These are phyloP conservation scores for Plodia interpunctella DNA, from an alignment of 1,140 invertebrate genomes.

Conservation along the genomic window DNA sequence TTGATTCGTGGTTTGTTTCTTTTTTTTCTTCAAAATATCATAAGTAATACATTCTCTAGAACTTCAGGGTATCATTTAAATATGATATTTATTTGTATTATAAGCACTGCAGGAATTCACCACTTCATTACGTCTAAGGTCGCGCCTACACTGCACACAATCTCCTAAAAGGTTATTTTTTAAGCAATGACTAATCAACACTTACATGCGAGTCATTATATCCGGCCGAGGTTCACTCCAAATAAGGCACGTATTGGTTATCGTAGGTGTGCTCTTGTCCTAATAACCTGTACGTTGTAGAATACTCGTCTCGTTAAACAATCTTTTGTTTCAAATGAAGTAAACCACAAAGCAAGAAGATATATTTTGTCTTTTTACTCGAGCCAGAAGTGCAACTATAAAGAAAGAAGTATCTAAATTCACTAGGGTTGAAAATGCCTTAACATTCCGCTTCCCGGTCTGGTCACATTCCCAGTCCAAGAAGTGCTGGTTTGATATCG, in stretches of 20 bases:
- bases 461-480: no score
- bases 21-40: no score
- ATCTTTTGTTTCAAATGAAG: neutral
- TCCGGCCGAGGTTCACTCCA: slow-evolving; percentile 7
- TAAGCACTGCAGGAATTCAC: neutral
- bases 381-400: no score
- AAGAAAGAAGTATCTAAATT: no score
- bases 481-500: no score
- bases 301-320: neutral
- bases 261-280: slow-evolving; percentile 9
- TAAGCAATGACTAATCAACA: slow-evolving; percentile 7
- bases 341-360: no score
- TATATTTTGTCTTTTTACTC: no score
- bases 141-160: neutral
- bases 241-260: slow-evolving; percentile 10
- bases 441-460: no score
- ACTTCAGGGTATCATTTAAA: no score
- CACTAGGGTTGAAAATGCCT: no score
- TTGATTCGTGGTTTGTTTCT: no score
- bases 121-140: neutral
- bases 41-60: no score
- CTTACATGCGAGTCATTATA: slow-evolving; percentile 6
- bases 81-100: neutral
- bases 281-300: neutral
- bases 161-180: slow-evolving; percentile 3